Evolutionary conservation across 2,113 vertebrate species (phyloP).

Genomic region (Polypterus bichir): DNA sequence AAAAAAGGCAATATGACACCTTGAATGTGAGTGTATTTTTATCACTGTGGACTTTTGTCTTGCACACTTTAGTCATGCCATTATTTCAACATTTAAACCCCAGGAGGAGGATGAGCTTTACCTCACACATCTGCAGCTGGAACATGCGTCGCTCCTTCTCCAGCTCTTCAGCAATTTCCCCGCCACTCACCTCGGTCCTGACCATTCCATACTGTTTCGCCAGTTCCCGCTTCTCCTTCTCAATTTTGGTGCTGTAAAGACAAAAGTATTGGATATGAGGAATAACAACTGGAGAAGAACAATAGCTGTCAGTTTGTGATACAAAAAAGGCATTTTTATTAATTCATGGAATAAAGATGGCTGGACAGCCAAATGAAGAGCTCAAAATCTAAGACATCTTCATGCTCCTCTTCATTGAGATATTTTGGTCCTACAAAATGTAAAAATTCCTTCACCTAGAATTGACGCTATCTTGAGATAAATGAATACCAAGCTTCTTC

Average conservation of each 20-base stretch:
- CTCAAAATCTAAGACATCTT: too few species aligned
- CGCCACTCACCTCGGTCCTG: conserved; percentile 38
- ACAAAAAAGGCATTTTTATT: too few species aligned
- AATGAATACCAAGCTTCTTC: too few species aligned
- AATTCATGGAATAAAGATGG: too few species aligned
- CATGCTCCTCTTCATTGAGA: too few species aligned
- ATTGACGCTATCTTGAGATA: too few species aligned
- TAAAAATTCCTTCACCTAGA: too few species aligned
- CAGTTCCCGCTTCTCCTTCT: conserved; percentile 51
- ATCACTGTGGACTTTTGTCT: background rate
- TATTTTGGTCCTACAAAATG: too few species aligned
- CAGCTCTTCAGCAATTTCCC: conserved; percentile 48
- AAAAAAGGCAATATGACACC: too few species aligned
- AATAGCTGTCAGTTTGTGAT: background rate
- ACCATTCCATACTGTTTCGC: conserved; percentile 50
- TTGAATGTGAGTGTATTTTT: background rate
- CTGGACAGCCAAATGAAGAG: too few species aligned
- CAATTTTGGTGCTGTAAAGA: conserved; percentile 39
- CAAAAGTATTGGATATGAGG: background rate
- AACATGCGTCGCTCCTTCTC: conserved; percentile 52
- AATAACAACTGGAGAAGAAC: background rate
- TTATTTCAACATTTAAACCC: background rate
- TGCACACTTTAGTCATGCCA: background rate
- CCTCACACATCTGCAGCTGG: conserved; percentile 53
- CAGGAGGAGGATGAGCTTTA: conserved; percentile 14